These are phyloP conservation scores for Marasmarcha lunaedactyla DNA, from an alignment of 2,888 invertebrate species.

Conservation along the genomic window DNA sequence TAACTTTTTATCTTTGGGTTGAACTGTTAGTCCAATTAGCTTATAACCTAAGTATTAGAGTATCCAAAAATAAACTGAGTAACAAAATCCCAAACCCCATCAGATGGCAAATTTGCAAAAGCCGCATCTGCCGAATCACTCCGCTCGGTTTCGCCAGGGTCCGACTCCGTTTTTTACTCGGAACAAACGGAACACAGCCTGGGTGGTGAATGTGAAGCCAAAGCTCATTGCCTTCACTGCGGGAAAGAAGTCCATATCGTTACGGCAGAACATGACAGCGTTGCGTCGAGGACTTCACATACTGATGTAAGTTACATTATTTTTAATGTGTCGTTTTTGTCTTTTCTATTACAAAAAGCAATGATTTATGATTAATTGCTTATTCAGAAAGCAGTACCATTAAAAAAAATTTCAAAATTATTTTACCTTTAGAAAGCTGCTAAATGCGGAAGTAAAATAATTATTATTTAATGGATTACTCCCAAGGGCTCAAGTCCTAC, in stretches of 20 bases:
- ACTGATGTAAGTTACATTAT: conserved; percentile 48
- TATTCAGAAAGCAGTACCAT: no score
- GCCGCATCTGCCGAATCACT: conserved; percentile 89
- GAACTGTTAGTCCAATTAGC: no score
- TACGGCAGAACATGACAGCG: conserved; percentile 56
- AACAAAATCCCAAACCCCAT: no score
- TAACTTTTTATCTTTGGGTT: neutral
- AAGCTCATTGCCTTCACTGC: conserved; percentile 83
- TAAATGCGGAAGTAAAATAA: no score
- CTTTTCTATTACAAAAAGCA: no score
- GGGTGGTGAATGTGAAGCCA: conserved; percentile 66
- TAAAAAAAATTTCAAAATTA: no score
- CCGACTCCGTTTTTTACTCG: conserved; percentile 91
- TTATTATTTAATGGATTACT: no score
- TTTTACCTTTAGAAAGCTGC: no score
- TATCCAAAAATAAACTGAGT: no score
- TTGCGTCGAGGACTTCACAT: conserved; percentile 52
- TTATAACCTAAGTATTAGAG: no score
- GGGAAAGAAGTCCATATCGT: conserved; percentile 82
- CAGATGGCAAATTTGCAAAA: conserved; percentile 72
- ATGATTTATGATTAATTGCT: no score
- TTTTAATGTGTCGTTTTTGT: neutral
- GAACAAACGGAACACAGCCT: conserved; percentile 75
- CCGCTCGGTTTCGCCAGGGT: conserved; percentile 90
- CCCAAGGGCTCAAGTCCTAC: no score